These are phyloP conservation scores for Sicus ferrugineus DNA, from an alignment of 2,888 invertebrate genomes.

Conservation along the genomic window DNA sequence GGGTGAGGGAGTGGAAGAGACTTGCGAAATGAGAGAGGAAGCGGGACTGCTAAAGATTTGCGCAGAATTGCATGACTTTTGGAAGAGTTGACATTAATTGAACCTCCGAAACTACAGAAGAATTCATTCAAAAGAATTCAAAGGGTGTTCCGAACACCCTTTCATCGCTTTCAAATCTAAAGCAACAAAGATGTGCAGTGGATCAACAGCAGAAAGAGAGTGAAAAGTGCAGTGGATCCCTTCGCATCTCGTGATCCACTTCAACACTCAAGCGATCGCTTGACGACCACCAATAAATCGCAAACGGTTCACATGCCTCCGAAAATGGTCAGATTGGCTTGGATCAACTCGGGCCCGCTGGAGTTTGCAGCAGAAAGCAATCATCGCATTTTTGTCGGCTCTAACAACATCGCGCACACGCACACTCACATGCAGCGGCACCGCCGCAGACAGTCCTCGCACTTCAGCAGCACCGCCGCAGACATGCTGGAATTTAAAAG, in stretches of 20 bases:
- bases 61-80: no score
- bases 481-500: constrained; percentile 31
- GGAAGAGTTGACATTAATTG: no score
- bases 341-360: constrained; percentile 10
- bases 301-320: constrained; percentile 49
- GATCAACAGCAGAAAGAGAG: no score
- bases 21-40: no score
- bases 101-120: no score
- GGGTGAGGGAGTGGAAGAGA: no score
- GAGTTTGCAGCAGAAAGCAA: constrained; percentile 24
- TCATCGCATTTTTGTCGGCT: constrained; percentile 34
- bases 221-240: not conserved
- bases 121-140: no score
- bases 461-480: constrained; percentile 20
- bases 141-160: no score
- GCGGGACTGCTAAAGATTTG: no score
- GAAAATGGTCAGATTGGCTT: constrained; percentile 41
- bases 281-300: constrained; percentile 43
- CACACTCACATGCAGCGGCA: not conserved
- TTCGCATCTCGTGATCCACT: not conserved
- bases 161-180: no score
- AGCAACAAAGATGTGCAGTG: no score
- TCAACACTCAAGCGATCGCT: not conserved
- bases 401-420: not conserved
- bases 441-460: constrained; percentile 18